A percentile compares a stretch with the other conserved stretches of the same genome.
These are phyloP conservation scores for Netelia inedita DNA, from an alignment of 2,888 invertebrate genomes.

Conservation along the genomic window DNA sequence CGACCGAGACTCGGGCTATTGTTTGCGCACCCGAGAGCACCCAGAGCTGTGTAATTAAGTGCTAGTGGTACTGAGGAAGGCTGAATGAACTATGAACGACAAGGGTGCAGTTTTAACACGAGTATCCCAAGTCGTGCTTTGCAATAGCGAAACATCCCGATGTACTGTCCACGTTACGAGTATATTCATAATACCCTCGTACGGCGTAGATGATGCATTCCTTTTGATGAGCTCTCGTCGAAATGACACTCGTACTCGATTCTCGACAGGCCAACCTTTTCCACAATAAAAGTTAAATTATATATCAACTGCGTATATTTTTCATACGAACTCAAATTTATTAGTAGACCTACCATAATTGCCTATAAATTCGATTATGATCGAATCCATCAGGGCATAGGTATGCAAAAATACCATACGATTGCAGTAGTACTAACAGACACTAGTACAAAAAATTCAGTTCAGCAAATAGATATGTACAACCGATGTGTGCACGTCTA, in stretches of 20 bases:
- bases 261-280: not conserved
- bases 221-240: constrained; percentile 15
- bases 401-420: no score
- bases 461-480: no score
- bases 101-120: constrained; percentile 48
- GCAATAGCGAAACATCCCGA: constrained; percentile 30
- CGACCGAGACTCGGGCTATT: constrained; percentile 23
- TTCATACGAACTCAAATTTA: not conserved
- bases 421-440: no score
- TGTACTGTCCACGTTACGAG: constrained; percentile 18
- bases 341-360: not conserved
- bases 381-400: not conserved
- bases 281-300: no score
- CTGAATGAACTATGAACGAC: constrained; percentile 55
- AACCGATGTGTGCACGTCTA: no score
- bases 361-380: not conserved
- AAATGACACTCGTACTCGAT: constrained; percentile 32
- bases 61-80: constrained; percentile 45
- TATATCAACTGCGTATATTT: no score
- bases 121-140: constrained; percentile 25
- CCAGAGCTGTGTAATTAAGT: constrained; percentile 48
- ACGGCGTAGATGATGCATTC: not conserved
- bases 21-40: constrained; percentile 39
- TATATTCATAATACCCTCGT: not conserved
- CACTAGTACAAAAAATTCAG: no score